Conservation (phyloP, 2,113 vertebrate species). For the Pomatorhinus ruficollis region DNA sequence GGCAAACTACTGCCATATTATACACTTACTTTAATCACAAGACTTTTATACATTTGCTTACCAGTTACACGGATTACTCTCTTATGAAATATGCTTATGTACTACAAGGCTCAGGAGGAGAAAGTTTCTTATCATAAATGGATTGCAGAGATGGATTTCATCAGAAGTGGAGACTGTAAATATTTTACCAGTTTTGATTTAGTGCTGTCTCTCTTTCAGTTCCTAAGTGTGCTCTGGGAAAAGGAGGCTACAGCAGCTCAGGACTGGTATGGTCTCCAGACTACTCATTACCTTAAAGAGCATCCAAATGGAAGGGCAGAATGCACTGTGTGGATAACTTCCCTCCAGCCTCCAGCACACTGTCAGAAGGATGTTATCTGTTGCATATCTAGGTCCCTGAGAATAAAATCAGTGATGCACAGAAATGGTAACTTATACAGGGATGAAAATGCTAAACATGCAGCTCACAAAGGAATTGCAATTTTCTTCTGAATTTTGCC, state of each 20-base stretch:
- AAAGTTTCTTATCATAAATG: background rate
- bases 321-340: background rate
- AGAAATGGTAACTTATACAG: background rate
- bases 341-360: background rate
- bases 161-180: background rate
- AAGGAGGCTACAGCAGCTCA: background rate
- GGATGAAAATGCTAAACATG: background rate
- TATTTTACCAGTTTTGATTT: background rate
- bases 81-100: background rate
- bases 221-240: background rate
- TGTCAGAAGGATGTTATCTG: background rate
- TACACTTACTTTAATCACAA: background rate
- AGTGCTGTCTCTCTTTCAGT: background rate
- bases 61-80: accelerated
- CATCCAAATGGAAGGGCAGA: background rate
- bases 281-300: background rate
- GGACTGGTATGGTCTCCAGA: background rate
- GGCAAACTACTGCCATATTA: background rate
- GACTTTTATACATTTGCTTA: background rate
- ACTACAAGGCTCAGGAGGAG: background rate
- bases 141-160: background rate
- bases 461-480: background rate
- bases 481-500: background rate
- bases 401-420: background rate
- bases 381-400: background rate